A percentile compares a stretch with the other conserved stretches of the same genome.
Conservation (phyloP, 2,113 vertebrate genomes). For the Morone saxatilis region DNA sequence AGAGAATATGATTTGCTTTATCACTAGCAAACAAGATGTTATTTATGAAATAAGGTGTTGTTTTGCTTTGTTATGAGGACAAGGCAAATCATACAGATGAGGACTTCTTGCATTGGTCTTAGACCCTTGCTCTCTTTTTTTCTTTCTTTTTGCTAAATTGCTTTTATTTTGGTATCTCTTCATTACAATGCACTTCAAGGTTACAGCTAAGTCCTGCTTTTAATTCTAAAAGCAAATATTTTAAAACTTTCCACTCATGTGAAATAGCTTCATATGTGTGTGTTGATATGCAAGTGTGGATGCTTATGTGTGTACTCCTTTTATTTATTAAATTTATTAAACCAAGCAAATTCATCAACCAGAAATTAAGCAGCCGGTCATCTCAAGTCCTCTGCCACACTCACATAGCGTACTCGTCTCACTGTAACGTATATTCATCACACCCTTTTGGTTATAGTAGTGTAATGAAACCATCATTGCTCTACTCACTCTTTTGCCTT, state of each 20-base stretch:
- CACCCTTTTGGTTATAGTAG: neutral
- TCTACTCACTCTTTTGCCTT: neutral
- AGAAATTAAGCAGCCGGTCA: neutral
- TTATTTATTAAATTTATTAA: neutral
- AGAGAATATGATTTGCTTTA: constrained; percentile 75
- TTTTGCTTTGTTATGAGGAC: constrained; percentile 57
- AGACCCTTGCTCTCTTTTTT: neutral
- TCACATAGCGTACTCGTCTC: neutral
- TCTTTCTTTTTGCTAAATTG: neutral
- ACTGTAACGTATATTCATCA: neutral
- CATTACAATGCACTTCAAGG: neutral
- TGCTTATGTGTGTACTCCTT: neutral
- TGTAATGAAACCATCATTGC: neutral
- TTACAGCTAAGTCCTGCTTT: constrained; percentile 4
- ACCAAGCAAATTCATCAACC: neutral
- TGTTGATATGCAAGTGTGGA: neutral
- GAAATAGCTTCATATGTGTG: neutral
- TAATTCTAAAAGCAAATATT: constrained; percentile 10
- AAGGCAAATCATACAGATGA: constrained; percentile 44
- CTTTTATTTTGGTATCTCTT: constrained; percentile 20
- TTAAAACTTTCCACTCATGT: neutral
- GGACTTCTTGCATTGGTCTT: neutral
- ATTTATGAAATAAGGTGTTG: constrained; percentile 68
- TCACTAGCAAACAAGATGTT: constrained; percentile 72
- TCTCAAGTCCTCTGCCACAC: neutral